Evolutionary conservation across 2,113 vertebrate species (phyloP).

Genomic region (Chionis minor): DNA sequence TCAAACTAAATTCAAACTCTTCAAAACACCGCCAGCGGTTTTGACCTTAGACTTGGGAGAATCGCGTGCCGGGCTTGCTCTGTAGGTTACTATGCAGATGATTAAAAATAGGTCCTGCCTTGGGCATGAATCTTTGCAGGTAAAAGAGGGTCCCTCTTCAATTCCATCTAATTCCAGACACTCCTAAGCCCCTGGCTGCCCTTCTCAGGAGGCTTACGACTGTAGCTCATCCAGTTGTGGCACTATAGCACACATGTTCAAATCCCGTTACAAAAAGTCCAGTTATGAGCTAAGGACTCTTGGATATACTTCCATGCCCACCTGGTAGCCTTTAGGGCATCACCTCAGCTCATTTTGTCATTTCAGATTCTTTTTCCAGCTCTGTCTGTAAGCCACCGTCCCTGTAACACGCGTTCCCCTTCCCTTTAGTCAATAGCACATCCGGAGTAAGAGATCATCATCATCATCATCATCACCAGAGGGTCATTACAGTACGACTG

Average conservation of each 20-base stretch:
- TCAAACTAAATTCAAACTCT: background rate
- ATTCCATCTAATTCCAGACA: background rate
- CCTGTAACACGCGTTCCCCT: background rate
- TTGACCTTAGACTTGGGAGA: background rate
- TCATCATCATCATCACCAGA: fast-evolving
- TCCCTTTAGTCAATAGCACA: background rate
- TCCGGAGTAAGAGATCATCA: background rate
- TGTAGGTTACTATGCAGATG: background rate
- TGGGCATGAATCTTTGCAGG: background rate
- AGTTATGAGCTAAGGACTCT: background rate
- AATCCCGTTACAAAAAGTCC: background rate
- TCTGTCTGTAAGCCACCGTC: background rate
- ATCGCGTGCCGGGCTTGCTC: fast-evolving
- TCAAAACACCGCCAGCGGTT: background rate
- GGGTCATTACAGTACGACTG: background rate
- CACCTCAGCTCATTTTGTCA: background rate
- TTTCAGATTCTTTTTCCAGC: background rate
- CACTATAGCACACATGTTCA: too few relatives aligned
- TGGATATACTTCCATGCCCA: background rate
- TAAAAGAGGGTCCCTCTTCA: background rate
- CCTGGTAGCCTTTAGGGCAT: background rate
- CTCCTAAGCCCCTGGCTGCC: background rate
- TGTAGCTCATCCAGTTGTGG: background rate
- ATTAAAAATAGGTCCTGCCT: background rate
- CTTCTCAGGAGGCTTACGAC: background rate